A percentile compares a stretch with the other conserved stretches of the same genome.
Conservation (phyloP, 2,797 vertebrate genomes). For the Crenichthys baileyi region DNA sequence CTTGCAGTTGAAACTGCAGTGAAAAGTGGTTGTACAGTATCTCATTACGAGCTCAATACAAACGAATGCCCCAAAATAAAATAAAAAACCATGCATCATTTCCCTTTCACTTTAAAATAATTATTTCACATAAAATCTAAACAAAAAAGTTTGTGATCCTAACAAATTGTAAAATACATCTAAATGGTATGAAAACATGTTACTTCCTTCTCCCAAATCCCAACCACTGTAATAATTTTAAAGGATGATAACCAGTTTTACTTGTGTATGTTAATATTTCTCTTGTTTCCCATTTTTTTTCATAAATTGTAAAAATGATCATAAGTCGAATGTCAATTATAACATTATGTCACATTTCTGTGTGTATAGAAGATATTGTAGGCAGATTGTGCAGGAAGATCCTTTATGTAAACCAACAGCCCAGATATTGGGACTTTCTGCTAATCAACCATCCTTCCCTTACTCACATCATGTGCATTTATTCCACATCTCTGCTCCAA, state of each 20-base stretch:
- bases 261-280: background rate
- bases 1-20: too few relatives aligned
- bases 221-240: background rate
- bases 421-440: background rate
- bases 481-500: slow-evolving; percentile 23
- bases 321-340: background rate
- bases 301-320: background rate
- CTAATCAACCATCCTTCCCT: slow-evolving; percentile 9
- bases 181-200: background rate
- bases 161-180: background rate
- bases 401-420: background rate
- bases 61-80: too few relatives aligned
- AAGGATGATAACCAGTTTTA: background rate
- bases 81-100: too few relatives aligned
- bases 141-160: background rate
- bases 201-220: background rate
- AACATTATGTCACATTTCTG: background rate
- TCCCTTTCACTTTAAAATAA: background rate
- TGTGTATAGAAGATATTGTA: too few relatives aligned
- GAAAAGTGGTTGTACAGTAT: too few relatives aligned
- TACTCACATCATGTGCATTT: slow-evolving; percentile 29
- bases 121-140: background rate
- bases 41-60: too few relatives aligned
- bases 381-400: background rate
- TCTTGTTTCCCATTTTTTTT: background rate